Conservation (phyloP, 2,797 vertebrate genomes). For the Sebastes baramenuke region DNA sequence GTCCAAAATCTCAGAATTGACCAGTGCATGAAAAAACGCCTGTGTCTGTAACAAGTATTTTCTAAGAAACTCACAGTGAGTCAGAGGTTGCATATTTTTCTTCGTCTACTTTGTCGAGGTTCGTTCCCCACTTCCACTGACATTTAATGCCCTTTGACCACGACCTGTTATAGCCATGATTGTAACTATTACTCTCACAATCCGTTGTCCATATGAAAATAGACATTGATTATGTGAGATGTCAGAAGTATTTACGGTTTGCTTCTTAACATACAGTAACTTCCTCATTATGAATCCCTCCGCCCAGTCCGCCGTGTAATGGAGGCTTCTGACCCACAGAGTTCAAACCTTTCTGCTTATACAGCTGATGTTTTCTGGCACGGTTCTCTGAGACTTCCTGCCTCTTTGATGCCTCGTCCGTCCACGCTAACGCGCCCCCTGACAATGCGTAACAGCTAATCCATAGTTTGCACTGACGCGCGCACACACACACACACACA, state of each 20-base stretch:
- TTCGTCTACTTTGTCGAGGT: constrained; percentile 1
- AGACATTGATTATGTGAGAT: constrained; percentile 64
- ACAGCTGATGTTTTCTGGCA: constrained; percentile 83
- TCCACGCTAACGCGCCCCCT: constrained; percentile 72
- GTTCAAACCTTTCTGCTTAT: constrained; percentile 77
- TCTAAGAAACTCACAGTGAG: not conserved
- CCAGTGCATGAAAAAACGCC: not conserved
- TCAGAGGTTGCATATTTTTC: not conserved
- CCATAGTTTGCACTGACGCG: constrained; percentile 63
- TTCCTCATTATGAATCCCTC: constrained; percentile 65
- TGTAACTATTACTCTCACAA: constrained; percentile 49
- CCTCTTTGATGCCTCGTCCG: constrained; percentile 76
- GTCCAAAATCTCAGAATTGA: too few species aligned
- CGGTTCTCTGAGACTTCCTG: constrained; percentile 73
- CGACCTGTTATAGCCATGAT: constrained; percentile 41
- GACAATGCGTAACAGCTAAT: constrained; percentile 80
- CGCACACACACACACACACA: constrained; percentile 3
- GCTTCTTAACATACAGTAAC: constrained; percentile 56
- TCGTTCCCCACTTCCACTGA: not conserved
- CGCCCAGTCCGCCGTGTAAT: constrained; percentile 53
- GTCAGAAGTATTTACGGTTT: constrained; percentile 62
- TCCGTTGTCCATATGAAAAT: constrained; percentile 54
- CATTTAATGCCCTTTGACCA: constrained; percentile 39
- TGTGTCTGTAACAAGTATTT: not conserved
- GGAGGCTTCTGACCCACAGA: constrained; percentile 76